Evolutionary conservation across 1,140 invertebrate species (phyloP).

Genomic region (Eriosoma lanigerum): DNA sequence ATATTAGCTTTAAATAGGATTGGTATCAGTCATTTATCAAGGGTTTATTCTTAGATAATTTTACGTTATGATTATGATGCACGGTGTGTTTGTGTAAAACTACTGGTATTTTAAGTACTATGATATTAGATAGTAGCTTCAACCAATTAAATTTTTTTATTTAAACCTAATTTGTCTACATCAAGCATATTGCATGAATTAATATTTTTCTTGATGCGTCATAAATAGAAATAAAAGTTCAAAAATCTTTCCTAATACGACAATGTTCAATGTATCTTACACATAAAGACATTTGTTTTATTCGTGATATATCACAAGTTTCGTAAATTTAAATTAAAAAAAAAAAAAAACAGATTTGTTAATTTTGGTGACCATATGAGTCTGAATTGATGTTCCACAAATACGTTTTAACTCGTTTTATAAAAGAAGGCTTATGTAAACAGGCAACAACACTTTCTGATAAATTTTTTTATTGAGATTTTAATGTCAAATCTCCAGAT

Average conservation of each 20-base stretch:
- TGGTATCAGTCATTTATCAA: no score
- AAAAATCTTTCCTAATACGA: slow-evolving; percentile 1
- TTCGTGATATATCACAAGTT: slow-evolving; percentile 12
- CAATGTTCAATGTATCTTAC: slow-evolving; percentile 8
- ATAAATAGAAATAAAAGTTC: slow-evolving; percentile 2
- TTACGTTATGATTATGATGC: no score
- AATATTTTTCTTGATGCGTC: slow-evolving; percentile 2
- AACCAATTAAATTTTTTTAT: slow-evolving; percentile 10
- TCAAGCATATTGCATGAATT: not conserved
- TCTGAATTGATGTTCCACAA: slow-evolving; percentile 3
- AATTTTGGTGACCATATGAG: slow-evolving; percentile 13
- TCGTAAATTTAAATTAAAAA: not conserved
- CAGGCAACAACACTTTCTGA: not conserved
- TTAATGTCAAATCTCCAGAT: slow-evolving; percentile 2
- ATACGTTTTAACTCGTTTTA: slow-evolving; percentile 22
- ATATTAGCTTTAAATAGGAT: no score
- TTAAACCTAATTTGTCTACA: slow-evolving; percentile 28
- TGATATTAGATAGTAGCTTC: no score
- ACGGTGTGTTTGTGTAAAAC: no score
- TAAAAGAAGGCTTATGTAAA: slow-evolving; percentile 4
- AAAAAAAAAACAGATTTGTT: not conserved
- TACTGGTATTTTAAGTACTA: no score
- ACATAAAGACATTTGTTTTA: slow-evolving; percentile 25
- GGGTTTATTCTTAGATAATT: no score
- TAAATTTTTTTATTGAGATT: slow-evolving; percentile 2